phyloP scores from a whole-genome alignment of 1,140 invertebrate genomes.

The Oedothorax gibbosus region DNA sequence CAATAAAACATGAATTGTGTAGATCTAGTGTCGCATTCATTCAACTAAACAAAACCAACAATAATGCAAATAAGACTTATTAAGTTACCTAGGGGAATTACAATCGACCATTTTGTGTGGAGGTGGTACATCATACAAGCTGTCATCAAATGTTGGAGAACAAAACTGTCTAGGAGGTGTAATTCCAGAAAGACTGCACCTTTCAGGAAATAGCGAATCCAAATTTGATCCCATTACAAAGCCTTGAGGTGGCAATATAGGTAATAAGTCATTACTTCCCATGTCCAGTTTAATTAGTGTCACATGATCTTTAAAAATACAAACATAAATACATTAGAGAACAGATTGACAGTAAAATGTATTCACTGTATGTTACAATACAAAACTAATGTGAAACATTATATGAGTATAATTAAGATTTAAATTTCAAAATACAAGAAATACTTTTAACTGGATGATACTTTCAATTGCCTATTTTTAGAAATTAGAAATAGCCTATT shows the following conservation, averaged over 20 bases:
- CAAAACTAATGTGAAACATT: too few relatives aligned
- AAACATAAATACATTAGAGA: not conserved
- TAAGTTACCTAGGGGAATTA: constrained; percentile 28
- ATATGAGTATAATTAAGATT: too few relatives aligned
- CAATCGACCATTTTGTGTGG: constrained; percentile 33
- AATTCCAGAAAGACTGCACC: constrained; percentile 54
- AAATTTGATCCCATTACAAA: constrained; percentile 34
- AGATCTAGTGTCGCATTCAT: too few relatives aligned
- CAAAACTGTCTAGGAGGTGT: constrained; percentile 57
- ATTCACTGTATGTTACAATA: too few relatives aligned
- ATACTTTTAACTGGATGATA: too few relatives aligned
- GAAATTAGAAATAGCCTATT: too few relatives aligned
- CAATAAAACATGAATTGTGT: too few relatives aligned
- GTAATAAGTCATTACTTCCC: constrained; percentile 42
- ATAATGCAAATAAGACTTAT: too few relatives aligned
- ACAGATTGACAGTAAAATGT: too few relatives aligned
- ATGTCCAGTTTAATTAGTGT: constrained; percentile 54
- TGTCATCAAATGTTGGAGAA: constrained; percentile 54
- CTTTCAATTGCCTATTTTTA: too few relatives aligned
- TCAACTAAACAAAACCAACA: too few relatives aligned
- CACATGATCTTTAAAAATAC: constrained; percentile 49
- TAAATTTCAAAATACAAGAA: too few relatives aligned
- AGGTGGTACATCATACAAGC: constrained; percentile 58
- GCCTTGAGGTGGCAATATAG: constrained; percentile 47
- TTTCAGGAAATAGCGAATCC: constrained; percentile 37